Evolutionary conservation across 2,113 vertebrate species (phyloP), one percentile per base, ranked within the genome.

Genomic region (Lophotis ruficrista): DNA sequence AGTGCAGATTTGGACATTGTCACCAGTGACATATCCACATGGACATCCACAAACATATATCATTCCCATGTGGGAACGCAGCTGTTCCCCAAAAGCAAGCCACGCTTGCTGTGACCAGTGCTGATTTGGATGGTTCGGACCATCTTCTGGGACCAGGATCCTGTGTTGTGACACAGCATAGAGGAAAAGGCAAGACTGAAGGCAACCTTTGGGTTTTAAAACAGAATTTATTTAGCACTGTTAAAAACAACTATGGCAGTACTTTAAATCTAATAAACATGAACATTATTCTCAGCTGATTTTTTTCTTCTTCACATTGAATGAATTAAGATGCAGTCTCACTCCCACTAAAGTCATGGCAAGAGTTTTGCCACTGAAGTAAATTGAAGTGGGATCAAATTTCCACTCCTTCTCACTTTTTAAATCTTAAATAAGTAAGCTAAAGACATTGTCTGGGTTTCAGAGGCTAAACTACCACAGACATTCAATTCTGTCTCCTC

Each of bases 181-280:
- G 10, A 38, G 35, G 83, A 50, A 66, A 21, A 84, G 14, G 8
- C 15, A 38, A 2, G 7, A 31, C 56, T 89, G 35, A 58, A 38
- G 9, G 28, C 33, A 81, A 33, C 3, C 16, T 45, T 53, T 68
- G 61, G 7, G 48, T 91, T 93, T 79, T 66, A 38, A 68, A 91
- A 48, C 15, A 54, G 17, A 5, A 54, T 72, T 80, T 83, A 47
- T 30, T 84, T 87, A 84, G 35, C 27, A 27, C 27, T 68, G 28
- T n/a, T 75, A 79, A 76, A 95, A 94, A 30, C 23, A 77, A 12
- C 33, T 82, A 7, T 45, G 24, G 21, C 48, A 78, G 61, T 35
- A 82, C 71, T 87, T 91, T 57, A 64, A 72, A 68, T 60, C 9
- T 75, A 76, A 84, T 78, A 89, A 89, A 69, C 43, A 91, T 35